phyloP scores from a whole-genome alignment of 2,113 vertebrate species.

The Campylorhamphus procurvoides region DNA sequence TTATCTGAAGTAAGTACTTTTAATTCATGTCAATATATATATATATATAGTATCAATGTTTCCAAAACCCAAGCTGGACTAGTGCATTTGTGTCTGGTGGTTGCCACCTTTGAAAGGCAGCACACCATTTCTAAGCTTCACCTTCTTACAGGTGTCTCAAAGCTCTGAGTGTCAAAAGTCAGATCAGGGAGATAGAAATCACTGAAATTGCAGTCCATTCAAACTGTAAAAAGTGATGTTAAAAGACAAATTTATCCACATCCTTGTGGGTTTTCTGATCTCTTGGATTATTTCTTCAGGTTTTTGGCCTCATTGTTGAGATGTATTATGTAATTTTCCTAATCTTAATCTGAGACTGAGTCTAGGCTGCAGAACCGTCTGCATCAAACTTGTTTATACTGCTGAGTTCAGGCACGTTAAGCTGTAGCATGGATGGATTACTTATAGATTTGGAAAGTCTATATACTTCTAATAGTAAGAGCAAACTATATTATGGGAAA shows the following conservation, averaged over 20 bases:
- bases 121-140: not conserved
- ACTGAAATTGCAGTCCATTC: not conserved
- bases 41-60: not conserved
- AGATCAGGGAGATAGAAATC: not conserved
- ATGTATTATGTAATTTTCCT: not conserved
- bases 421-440: not conserved
- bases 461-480: not conserved
- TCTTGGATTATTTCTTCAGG: not conserved
- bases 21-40: not conserved
- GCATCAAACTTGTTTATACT: not conserved
- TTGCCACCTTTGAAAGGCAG: not conserved
- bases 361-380: not conserved
- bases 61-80: not conserved
- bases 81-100: not conserved
- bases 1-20: not conserved
- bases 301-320: not conserved
- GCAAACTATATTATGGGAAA: not conserved
- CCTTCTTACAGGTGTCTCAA: not conserved
- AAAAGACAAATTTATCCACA: not conserved
- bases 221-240: not conserved
- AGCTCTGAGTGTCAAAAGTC: not conserved
- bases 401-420: not conserved
- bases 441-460: not conserved
- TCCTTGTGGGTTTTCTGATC: not conserved
- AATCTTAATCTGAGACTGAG: not conserved